These are phyloP conservation scores for Chironomus tepperi DNA, from an alignment of 1,140 invertebrate species.

Conservation along the genomic window DNA sequence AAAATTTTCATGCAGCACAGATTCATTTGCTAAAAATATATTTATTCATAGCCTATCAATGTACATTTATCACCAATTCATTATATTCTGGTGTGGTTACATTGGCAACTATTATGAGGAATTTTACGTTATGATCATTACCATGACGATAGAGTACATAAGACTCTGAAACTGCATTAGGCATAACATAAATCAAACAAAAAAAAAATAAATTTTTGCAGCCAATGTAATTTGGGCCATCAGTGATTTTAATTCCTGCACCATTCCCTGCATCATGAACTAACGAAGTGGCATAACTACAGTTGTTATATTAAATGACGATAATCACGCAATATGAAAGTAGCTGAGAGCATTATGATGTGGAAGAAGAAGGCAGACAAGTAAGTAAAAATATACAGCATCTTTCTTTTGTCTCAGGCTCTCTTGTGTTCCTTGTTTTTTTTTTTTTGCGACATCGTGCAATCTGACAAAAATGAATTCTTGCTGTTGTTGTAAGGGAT, in stretches of 20 bases:
- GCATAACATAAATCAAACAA: not conserved
- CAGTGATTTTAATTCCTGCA: not conserved
- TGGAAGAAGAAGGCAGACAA: no score
- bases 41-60: no score
- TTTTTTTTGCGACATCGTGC: not conserved
- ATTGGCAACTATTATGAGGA: no score
- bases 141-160: no score
- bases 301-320: not conserved
- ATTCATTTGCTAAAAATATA: no score
- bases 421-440: not conserved
- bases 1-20: no score
- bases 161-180: not conserved
- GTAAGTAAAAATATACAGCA: no score
- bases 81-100: no score
- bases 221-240: not conserved
- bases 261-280: not conserved
- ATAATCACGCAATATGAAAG: constrained; percentile 7
- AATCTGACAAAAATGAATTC: not conserved
- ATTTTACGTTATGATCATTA: no score
- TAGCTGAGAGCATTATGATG: not conserved
- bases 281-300: not conserved
- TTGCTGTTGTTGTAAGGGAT: no score
- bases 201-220: not conserved
- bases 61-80: no score
- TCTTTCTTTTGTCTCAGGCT: no score